These are phyloP conservation scores for Berghia stephanieae DNA, from an alignment of 1,140 invertebrate genomes.

Conservation along the genomic window DNA sequence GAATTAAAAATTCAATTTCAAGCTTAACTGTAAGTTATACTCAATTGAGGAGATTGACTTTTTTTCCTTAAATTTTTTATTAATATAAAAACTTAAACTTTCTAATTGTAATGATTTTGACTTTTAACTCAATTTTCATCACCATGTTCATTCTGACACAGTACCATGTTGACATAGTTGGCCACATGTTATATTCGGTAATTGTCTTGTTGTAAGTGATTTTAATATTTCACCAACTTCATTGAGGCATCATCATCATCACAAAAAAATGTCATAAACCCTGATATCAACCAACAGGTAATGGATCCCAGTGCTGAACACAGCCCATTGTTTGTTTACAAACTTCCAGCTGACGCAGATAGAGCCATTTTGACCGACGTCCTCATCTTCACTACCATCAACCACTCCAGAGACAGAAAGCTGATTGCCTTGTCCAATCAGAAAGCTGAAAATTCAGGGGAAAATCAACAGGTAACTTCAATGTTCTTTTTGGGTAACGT, in stretches of 20 bases:
- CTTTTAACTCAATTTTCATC: no score
- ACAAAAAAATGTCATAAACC: background rate
- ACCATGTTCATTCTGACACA: no score
- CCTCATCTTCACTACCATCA: constrained; percentile 73
- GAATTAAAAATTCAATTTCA: no score
- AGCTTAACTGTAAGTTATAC: no score
- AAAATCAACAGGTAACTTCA: constrained; percentile 69
- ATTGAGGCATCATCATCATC: background rate
- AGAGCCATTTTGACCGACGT: constrained; percentile 73
- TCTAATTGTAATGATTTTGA: no score
- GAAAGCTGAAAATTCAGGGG: constrained; percentile 72
- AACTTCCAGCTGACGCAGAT: constrained; percentile 72
- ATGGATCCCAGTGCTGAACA: constrained; percentile 72
- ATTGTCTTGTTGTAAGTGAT: background rate
- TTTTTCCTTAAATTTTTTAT: no score
- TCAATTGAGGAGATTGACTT: no score
- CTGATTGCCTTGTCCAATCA: constrained; percentile 73
- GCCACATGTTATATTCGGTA: no score
- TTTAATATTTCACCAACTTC: background rate
- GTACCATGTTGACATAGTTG: background rate
- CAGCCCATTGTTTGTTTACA: constrained; percentile 77
- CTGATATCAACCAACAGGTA: constrained; percentile 45
- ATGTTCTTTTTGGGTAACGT: background rate
- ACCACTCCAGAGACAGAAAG: constrained; percentile 60
- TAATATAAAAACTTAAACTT: no score